Evolutionary conservation across 2,888 invertebrate genomes (phyloP), one percentile per base, ranked within the genome.

Genomic region (Cataglyphis livida): DNA sequence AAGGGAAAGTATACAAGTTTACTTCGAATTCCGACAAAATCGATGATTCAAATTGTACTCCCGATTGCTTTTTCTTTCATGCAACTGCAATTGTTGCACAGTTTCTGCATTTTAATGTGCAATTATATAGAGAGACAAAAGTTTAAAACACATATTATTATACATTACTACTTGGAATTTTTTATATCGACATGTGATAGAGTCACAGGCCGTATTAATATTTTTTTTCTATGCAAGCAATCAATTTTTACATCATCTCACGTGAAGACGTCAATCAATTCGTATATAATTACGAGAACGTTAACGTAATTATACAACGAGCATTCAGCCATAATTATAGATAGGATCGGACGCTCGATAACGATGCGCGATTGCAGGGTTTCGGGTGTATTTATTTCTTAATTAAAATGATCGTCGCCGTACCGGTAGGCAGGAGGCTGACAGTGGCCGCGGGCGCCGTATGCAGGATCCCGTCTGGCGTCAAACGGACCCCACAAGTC

Each of bases 391-490:
- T 48, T 75, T 75, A 75, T 68, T 35, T 79, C 35, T 61, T 44
- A 59, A 79, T 65, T 44, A 76, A 78, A 32, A n/a, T n/a, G n/a
- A 41, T 59, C 15, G 51, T 35, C 48, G 89, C 85, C 51, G 85
- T 88, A 94, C 94, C 94, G 44, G 94, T 92, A 0, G 94, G 94
- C 32, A 94, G 83, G 57, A 94, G 91, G 59, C 93, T 93, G 4
- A 94, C 92, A 28, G 92, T 93, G 5, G 94, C 94, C 0, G 94
- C 91, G 7, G 94, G 93, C n/a, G 94, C 94, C 85, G 92, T 91
- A 86, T 94, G 94, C 32, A 94, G 89, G 32, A 91, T 90, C 38
- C 94, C 94, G 25, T 90, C 91, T 0, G 92, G 89, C 25, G 93
- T 91, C 65, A 94, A 89, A 57, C 94, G 90, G 25, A 94, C 94